Base-by-base conservation (phyloP, 1,140 invertebrate genomes). In the Nylanderia fulva region DNA sequence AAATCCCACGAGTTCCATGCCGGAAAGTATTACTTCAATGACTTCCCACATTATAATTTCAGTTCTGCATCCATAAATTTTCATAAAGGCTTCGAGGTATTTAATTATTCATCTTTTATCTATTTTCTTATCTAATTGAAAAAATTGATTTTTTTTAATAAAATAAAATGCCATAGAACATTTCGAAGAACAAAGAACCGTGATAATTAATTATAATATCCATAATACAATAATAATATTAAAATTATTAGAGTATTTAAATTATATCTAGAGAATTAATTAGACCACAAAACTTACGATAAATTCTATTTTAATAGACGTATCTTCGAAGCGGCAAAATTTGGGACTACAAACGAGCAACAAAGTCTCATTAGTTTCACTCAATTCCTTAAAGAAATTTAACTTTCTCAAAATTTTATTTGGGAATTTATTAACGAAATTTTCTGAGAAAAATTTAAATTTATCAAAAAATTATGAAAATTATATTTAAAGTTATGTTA, bases 1-100 rank as follows among this genome's bases (percentile, higher is more conserved):
- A 87, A 72, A 61, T 90, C 88, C 58, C 87, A 87, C 75, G 76
- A 82, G 52, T 77, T 54, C 48, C 52, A 18, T 75, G 66, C 75
- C 76, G 85, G 88, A 90, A 89, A 90, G 66, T 60, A 61, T 82
- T 90, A 61, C 75, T 75, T 21, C 29, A 45, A 6, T 48, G n/a
- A 80, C 77, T 90, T 89, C 88, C 75, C 88, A 89, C 82, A 83
- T 54, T 39, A 86, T 89, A 83, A 86, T 83, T 88, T 86, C 45
- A 84, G 56, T 68, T 75, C 24, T 60, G 58, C 61, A 86, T 84
- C 42, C 72, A 58, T 72, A 56, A 58, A 80, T 75, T 64, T 48
- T 15, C 45, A 48, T 48, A 18, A 48, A 48, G 15, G 4, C 45
- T 48, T 48, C 3, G 3, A 15, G 6, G 9, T 45, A 24, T 60